Conservation (phyloP, 2,113 vertebrate species). For the Poeciliopsis occidentalis region DNA sequence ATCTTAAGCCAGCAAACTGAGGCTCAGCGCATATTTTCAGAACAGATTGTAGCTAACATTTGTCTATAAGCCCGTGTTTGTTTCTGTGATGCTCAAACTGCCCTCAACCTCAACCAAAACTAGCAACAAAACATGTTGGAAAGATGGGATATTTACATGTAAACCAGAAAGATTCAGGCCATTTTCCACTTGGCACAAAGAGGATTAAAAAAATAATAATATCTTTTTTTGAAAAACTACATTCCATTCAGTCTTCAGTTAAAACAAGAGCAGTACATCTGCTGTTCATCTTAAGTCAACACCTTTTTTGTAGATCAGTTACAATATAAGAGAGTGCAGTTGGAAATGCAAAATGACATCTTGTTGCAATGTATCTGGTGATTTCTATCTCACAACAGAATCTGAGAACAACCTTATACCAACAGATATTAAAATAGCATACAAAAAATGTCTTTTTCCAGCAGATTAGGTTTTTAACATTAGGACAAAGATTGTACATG, state of each 20-base stretch:
- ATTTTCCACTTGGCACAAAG: constrained; percentile 83
- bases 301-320: background rate
- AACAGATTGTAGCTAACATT: constrained; percentile 30
- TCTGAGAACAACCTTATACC: constrained; percentile 5
- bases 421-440: constrained; percentile 13
- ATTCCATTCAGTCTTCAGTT: constrained; percentile 52
- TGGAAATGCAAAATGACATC: background rate
- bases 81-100: constrained; percentile 40
- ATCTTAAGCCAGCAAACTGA: constrained; percentile 12
- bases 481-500: background rate
- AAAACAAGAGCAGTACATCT: background rate
- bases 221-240: constrained; percentile 54
- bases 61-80: constrained; percentile 34
- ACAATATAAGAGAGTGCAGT: background rate
- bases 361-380: background rate
- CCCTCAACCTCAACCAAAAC: constrained; percentile 33
- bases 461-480: background rate
- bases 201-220: constrained; percentile 51
- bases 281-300: constrained; percentile 8
- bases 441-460: background rate
- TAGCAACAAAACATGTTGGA: constrained; percentile 28
- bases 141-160: constrained; percentile 63
- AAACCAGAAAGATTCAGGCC: constrained; percentile 65
- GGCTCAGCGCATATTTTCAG: constrained; percentile 38
- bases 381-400: background rate